Base-by-base conservation (phyloP, 1,140 invertebrate genomes). In the Scaptomyza hsui region DNA sequence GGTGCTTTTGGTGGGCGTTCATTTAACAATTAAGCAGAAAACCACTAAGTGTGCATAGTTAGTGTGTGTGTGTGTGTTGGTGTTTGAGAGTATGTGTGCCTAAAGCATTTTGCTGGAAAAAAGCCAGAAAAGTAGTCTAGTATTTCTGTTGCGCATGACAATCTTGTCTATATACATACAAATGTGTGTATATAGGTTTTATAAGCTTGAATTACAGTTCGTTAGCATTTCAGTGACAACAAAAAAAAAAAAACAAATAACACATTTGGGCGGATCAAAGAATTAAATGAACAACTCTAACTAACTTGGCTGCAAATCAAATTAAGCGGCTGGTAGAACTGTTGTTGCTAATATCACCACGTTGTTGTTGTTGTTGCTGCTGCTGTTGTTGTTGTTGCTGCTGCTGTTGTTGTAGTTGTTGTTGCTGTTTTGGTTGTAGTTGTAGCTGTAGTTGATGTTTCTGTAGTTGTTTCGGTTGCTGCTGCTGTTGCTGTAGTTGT, bases 241-340 rank as follows among this genome's bases (percentile, higher is more conserved):
- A 53, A 53, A 70, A 64, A 35, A 57, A 60, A 21, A 26, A 68
- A 24, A 60, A 60, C 18, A 18, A 49, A 37, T 10, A 56, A 41
- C 48, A 62, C 37, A 63, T 48, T 5, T 5, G 52, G 51, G 24
- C 57, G 68, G 60, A 52, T 61, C 68, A 72, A 64, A 44, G 61
- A 67, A 78, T 78, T 59, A 39, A 75, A 85, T 80, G 44, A 89
- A 85, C 77, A 77, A 64, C 44, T 76, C 80, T 81, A 85, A 85
- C 82, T 85, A 88, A 85, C 77, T 88, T 85, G 81, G 81, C 81
- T 62, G 82, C 86, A 85, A 89, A 89, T 88, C 63, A 89, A 89
- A 89, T 89, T 69, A 88, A 82, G 78, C 83, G 89, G 77, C 78
- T 90, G 60, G 81, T 79, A 60, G 81, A 85, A 85, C 60, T 86